phyloP scores from a whole-genome alignment of 2,888 invertebrate genomes.

The Scaeva pyrastri region DNA sequence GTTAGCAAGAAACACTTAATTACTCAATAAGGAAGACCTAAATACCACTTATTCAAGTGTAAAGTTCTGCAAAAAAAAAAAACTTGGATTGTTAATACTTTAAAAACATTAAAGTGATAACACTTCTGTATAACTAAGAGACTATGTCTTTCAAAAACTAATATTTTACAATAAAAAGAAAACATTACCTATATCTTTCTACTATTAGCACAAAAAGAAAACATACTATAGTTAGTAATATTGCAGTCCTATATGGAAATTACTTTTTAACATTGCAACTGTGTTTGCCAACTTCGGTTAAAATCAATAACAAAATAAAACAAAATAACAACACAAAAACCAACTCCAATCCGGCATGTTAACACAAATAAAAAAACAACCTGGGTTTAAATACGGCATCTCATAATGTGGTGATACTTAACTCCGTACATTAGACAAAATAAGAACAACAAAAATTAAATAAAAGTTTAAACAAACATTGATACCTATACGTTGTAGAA shows the following conservation, averaged over 20 bases:
- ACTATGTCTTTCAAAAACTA: too few species aligned
- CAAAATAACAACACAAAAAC: background rate
- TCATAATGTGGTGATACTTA: constrained; percentile 8
- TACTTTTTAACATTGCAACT: constrained; percentile 1
- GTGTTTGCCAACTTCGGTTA: constrained; percentile 35
- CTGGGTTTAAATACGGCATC: constrained; percentile 1
- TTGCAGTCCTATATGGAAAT: background rate
- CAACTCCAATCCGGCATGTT: constrained; percentile 35
- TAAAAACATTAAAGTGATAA: too few species aligned
- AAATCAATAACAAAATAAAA: constrained; percentile 43
- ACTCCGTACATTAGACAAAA: constrained; percentile 8
- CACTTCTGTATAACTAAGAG: too few species aligned
- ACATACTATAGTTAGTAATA: background rate
- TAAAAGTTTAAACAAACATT: constrained; percentile 8
- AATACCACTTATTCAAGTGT: too few species aligned
- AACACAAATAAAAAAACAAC: constrained; percentile 42
- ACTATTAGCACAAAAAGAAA: constrained; percentile 3
- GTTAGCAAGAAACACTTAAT: too few species aligned
- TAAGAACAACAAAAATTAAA: constrained; percentile 3
- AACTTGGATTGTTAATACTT: too few species aligned
- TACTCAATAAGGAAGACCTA: too few species aligned
- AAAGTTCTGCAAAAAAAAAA: too few species aligned
- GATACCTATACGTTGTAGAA: background rate
- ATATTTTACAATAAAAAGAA: too few species aligned
- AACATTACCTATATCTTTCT: too few species aligned